Evolutionary conservation across 2,888 invertebrate species (phyloP).

Genomic region (Rosalia funebris): DNA sequence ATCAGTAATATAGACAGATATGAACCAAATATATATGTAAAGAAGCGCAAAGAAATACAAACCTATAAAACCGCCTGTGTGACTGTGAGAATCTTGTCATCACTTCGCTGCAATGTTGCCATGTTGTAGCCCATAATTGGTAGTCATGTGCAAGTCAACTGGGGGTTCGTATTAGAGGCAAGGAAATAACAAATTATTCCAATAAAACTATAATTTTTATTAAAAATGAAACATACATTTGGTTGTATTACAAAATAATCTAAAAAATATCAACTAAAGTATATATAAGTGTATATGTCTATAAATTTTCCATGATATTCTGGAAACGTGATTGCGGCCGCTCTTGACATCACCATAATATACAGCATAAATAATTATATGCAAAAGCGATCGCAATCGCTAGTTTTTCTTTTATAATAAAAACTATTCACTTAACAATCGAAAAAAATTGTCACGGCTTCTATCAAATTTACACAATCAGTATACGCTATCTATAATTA

Average conservation of each 20-base stretch:
- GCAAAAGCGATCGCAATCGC: constrained; percentile 38
- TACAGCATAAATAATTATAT: constrained; percentile 29
- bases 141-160: too few species aligned
- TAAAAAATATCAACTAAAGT: constrained; percentile 47
- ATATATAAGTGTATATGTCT: constrained; percentile 41
- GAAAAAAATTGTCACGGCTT: constrained; percentile 18
- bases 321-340: constrained; percentile 35
- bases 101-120: too few species aligned
- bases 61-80: too few species aligned
- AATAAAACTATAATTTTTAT: constrained; percentile 48
- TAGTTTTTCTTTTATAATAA: constrained; percentile 12
- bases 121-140: too few species aligned
- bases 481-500: constrained; percentile 14
- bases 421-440: constrained; percentile 16
- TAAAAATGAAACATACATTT: constrained; percentile 47
- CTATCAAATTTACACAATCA: constrained; percentile 25
- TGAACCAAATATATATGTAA: too few species aligned
- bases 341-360: constrained; percentile 34
- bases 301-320: constrained; percentile 33
- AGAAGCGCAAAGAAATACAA: too few species aligned
- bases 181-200: too few species aligned
- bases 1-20: too few species aligned
- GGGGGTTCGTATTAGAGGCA: too few species aligned
- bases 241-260: constrained; percentile 51
- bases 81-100: too few species aligned